These are phyloP conservation scores for Semibalanus balanoides DNA, from an alignment of 1,140 invertebrate species.

Conservation along the genomic window DNA sequence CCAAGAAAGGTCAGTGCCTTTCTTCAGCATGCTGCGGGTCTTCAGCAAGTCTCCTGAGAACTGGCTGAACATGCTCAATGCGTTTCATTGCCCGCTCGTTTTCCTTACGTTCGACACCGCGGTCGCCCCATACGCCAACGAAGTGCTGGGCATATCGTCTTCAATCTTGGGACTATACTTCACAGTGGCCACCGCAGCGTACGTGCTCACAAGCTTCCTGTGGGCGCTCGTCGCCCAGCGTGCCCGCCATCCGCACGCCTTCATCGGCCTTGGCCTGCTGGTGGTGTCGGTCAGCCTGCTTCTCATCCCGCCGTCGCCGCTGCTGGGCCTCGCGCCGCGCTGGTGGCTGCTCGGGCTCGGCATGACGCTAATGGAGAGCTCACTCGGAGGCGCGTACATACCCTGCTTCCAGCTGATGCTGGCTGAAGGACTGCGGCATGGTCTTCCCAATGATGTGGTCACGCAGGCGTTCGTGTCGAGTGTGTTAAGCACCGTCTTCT, in stretches of 20 bases:
- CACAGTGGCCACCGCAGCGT: not conserved
- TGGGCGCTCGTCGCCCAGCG: not conserved
- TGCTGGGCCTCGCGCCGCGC: not conserved
- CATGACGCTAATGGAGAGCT: not conserved
- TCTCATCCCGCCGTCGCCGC: not conserved
- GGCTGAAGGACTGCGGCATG: not conserved
- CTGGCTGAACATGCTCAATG: conserved; percentile 26
- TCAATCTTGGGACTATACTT: not conserved
- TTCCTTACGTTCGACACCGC: not conserved
- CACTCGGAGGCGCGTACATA: not conserved
- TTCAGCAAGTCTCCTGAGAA: conserved; percentile 43
- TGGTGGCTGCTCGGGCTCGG: not conserved
- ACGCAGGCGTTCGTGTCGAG: not conserved
- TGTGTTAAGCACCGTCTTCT: not conserved
- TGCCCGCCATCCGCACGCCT: not conserved
- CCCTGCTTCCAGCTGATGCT: not conserved
- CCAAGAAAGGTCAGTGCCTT: conserved; percentile 38
- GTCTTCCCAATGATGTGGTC: not conserved
- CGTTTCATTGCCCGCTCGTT: not conserved
- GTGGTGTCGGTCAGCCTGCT: not conserved
- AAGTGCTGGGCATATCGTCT: not conserved
- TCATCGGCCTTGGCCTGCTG: not conserved
- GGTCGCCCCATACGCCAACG: not conserved
- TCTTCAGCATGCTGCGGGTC: conserved; percentile 44
- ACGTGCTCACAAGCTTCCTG: not conserved